phyloP scores from a whole-genome alignment of 2,797 vertebrate genomes.

The Ispidina picta region DNA sequence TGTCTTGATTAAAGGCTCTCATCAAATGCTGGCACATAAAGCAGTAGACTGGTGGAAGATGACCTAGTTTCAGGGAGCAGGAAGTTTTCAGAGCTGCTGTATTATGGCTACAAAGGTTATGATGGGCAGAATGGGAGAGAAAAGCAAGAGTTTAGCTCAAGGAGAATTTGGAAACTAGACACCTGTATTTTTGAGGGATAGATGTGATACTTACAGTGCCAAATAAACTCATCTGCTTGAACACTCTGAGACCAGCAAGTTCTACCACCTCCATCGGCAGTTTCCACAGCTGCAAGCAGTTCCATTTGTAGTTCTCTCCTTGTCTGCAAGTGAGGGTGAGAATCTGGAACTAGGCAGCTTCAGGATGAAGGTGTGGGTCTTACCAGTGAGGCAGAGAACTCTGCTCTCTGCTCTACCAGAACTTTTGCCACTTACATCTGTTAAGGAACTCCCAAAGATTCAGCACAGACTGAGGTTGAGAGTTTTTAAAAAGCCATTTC shows the following conservation, averaged over 20 bases:
- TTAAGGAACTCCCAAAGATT: background rate
- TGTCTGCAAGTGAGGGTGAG: background rate
- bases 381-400: background rate
- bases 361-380: background rate
- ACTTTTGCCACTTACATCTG: background rate
- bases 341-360: background rate
- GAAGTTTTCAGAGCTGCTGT: background rate
- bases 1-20: background rate
- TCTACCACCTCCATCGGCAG: background rate
- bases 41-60: background rate
- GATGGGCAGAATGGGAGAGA: background rate
- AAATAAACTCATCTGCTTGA: background rate
- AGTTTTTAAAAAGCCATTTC: conserved; percentile 19
- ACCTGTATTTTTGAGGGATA: background rate
- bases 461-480: background rate
- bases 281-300: background rate
- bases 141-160: background rate
- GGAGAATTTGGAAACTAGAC: background rate
- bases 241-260: background rate
- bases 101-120: background rate
- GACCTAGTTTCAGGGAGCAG: background rate
- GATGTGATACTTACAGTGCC: background rate
- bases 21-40: background rate
- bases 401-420: background rate
- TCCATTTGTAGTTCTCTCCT: background rate